A percentile compares a stretch with the other conserved stretches of the same genome.
These are phyloP conservation scores for Eonycteris spelaea DNA, from an alignment of 2,113 vertebrate genomes.

Conservation along the genomic window DNA sequence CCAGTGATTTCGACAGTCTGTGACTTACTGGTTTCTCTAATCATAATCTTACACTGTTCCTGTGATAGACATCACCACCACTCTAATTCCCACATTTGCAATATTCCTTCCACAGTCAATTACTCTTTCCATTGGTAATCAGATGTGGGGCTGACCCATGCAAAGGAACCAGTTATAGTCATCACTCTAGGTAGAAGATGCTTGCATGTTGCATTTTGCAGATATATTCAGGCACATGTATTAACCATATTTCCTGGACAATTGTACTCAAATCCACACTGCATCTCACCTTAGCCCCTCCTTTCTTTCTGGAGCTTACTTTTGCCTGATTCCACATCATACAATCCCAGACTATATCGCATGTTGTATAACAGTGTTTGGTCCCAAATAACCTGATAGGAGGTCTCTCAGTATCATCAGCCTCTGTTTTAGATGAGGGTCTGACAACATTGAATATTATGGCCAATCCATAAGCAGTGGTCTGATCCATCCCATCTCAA, in stretches of 20 bases:
- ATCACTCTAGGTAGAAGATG: neutral
- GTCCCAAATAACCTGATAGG: neutral
- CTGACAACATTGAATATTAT: rapidly evolving
- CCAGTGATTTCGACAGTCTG: neutral
- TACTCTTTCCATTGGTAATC: neutral
- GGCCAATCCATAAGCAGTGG: neutral
- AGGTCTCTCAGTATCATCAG: neutral
- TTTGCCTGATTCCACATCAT: neutral
- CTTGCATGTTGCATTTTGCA: neutral
- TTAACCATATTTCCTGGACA: neutral
- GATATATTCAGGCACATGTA: neutral
- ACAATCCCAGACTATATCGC: neutral
- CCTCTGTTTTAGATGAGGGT: neutral
- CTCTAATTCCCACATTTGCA: neutral
- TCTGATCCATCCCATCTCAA: neutral
- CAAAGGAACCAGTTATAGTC: neutral
- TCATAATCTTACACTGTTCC: neutral
- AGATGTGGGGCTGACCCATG: neutral
- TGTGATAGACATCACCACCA: neutral
- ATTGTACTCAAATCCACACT: neutral
- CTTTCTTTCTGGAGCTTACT: neutral
- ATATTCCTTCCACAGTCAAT: neutral
- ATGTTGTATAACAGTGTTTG: neutral
- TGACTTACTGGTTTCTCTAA: neutral
- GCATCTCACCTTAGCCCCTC: neutral